Evolutionary conservation across 1,140 invertebrate genomes (phyloP), one percentile per base, ranked within the genome.

Genomic region (Arion vulgaris): DNA sequence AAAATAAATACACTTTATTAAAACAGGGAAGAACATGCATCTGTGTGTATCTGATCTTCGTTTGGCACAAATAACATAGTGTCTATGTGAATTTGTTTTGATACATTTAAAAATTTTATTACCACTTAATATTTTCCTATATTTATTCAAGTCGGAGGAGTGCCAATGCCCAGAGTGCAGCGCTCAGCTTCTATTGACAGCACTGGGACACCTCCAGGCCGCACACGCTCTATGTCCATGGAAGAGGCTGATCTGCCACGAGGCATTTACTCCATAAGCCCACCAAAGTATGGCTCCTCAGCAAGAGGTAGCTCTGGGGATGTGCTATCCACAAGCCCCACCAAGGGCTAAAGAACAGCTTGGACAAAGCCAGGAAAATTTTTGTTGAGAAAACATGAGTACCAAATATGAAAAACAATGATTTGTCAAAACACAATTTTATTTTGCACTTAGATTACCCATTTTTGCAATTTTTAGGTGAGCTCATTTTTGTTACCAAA

Each of bases 211-310:
- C 82, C 81, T 7, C 72, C 86, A 72, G 82, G 87, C 11, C 88
- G 92, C 57, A 89, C 89, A 34, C 89, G 93, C 72, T 92, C 92
- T 80, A 92, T 93, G 90, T 93, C 93, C 69, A 96, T 96, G 96
- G 96, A 96, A 90, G 96, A 96, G 86, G 87, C 90, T 19, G 88
- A 91, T 82, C 84, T 87, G 80, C 90, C 90, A 9, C 83, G 87
- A 11, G 88, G 90, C 57, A 87, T 87, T 79, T 89, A 89, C 78
- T 89, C 89, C 45, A 88, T 89, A 66, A 89, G 88, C 41, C 90
- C 90, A 38, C 86, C 88, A 39, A 88, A 86, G 80, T 84, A 75
- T 32, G 84, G 85, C 36, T 80, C 83, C 28, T 66, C 84, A 9
- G 53, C 78, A 15, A 72, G 80, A 34, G 80, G 78, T 26, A 80